Base-by-base conservation (phyloP, 2,797 vertebrate species). In the Gambusia yucatana region DNA sequence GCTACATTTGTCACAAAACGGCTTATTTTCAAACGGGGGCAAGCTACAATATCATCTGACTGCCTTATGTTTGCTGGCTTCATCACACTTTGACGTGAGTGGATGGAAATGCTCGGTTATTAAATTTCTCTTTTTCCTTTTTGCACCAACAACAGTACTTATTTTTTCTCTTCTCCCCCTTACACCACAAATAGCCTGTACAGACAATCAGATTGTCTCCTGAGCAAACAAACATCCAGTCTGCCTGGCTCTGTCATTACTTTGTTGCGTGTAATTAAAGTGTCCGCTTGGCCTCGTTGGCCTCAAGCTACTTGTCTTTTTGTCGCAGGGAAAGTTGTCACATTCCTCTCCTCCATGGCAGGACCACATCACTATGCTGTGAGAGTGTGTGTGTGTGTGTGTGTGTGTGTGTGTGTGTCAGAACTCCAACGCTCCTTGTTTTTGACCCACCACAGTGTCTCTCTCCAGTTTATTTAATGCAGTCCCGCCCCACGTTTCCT, bases 241-340 rank as follows among this genome's bases (percentile, higher is more conserved):
- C 57, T 85, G 28, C 69, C 67, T 41, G 69, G 36, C 75, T 63
- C 67, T 43, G 52, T 76, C 33, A 8, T 43, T 33, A 80, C 82
- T 79, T 94, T 94, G 93, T 94, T 87, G 89, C 57, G 28, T 73
- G 83, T 93, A 92, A 94, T 94, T 94, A 91, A 93, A 92, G 90
- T n/a, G 59, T 87, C 86, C 36, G 75, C 84, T 89, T 86, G 87
- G 84, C 89, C 89, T 82, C 50, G 0, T 77, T 91, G 89, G 84
- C 88, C 89, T 79, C 70, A 72, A 84, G 89, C 83, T 81, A 75
- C 87, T 87, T 76, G 78, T 85, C 86, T 91, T 73, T 84, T 89
- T 84, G 84, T 91, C 83, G 80, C 78, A 84, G 77, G 67, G 85
- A 93, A 91, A 88, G 84, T 91, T 90, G 92, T 89, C 89, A 90